Evolutionary conservation across 2,888 invertebrate species (phyloP).

Genomic region (Arge pagana): DNA sequence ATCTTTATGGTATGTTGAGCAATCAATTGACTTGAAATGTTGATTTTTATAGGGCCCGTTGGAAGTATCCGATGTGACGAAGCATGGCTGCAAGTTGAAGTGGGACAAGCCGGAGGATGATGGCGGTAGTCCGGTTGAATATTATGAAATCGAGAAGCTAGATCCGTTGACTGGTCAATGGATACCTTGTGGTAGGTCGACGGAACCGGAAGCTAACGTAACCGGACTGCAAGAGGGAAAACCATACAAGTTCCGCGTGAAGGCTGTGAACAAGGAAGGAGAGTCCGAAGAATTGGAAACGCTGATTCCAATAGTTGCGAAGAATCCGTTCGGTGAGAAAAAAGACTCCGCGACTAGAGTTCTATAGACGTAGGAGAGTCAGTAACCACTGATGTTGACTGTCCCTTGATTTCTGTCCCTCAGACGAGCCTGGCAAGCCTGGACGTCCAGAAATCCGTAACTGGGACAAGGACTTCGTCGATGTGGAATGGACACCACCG

Average conservation of each 20-base stretch:
- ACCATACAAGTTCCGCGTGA: constrained; percentile 97
- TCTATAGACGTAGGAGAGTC: not conserved
- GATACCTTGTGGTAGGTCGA: constrained; percentile 88
- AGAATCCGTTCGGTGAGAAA: constrained; percentile 91
- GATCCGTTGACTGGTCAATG: constrained; percentile 92
- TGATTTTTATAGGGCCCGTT: constrained; percentile 71
- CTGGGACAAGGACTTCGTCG: constrained; percentile 97
- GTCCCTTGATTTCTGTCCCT: constrained; percentile 26
- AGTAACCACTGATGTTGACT: not conserved
- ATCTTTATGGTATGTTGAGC: too few species aligned
- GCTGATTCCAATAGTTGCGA: constrained; percentile 92
- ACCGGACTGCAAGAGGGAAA: constrained; percentile 91
- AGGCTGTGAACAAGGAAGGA: constrained; percentile 97
- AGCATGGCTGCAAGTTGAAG: constrained; percentile 87
- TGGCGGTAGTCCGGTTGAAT: constrained; percentile 91
- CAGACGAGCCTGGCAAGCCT: constrained; percentile 90
- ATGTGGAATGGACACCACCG: constrained; percentile 92
- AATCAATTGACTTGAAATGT: too few species aligned
- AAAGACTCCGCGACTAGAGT: constrained; percentile 5
- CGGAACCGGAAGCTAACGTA: constrained; percentile 82
- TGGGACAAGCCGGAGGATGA: constrained; percentile 97
- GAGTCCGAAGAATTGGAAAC: constrained; percentile 96
- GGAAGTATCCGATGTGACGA: constrained; percentile 85
- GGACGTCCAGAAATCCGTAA: constrained; percentile 87
- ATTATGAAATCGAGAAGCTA: constrained; percentile 94